These are phyloP conservation scores for Drosophila asahinai DNA, from an alignment of 1,140 invertebrate species.

Conservation along the genomic window DNA sequence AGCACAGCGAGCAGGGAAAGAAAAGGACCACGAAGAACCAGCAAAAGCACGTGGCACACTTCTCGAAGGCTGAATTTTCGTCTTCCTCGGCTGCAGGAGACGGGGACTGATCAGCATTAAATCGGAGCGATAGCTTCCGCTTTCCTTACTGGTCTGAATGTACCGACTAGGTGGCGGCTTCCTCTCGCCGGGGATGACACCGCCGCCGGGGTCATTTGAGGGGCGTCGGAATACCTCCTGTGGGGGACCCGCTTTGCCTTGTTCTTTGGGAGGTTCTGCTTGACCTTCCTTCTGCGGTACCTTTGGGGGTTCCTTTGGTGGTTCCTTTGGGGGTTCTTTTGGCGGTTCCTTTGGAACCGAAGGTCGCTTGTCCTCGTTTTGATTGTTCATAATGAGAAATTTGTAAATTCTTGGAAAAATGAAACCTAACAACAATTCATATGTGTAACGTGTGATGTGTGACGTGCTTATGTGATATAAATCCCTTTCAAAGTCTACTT, in stretches of 20 bases:
- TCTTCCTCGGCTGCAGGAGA: conserved; percentile 39
- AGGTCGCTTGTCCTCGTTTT: neutral
- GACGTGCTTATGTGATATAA: conserved; percentile 3
- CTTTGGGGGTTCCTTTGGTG: no score
- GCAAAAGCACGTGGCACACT: conserved; percentile 91
- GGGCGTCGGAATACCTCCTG: neutral
- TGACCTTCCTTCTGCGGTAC: neutral
- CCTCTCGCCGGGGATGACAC: no score
- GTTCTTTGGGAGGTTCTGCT: neutral
- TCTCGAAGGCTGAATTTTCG: conserved; percentile 85
- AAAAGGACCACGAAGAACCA: conserved; percentile 91
- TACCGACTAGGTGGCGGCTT: conserved; percentile 14
- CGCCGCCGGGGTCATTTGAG: neutral
- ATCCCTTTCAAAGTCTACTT: conserved; percentile 10
- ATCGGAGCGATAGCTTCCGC: fast-evolving
- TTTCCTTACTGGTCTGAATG: conserved; percentile 36
- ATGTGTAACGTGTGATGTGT: neutral
- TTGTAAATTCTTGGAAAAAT: conserved; percentile 3
- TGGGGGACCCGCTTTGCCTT: no score
- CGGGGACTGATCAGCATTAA: neutral
- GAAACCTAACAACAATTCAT: no score
- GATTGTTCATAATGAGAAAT: conserved; percentile 18
- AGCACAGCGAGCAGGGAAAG: conserved; percentile 92
- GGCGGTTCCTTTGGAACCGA: no score
- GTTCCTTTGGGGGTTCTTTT: no score